Conservation (phyloP, 2,797 vertebrate species). For the Acanthopagrus latus region DNA sequence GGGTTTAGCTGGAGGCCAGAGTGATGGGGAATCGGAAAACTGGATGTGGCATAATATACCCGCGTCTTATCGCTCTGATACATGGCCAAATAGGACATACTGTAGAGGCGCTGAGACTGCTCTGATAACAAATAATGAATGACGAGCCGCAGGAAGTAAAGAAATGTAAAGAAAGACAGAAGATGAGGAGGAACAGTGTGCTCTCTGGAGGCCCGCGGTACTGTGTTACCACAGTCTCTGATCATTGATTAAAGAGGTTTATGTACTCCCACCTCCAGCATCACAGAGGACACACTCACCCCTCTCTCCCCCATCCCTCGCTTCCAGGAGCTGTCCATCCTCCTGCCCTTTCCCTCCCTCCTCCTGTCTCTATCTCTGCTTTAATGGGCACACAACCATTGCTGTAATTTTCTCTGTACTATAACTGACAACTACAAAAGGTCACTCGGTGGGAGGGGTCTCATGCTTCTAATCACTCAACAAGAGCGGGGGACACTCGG, state of each 20-base stretch:
- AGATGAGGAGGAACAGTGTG: constrained; percentile 27
- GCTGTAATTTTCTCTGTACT: constrained; percentile 66
- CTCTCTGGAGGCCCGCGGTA: constrained; percentile 61
- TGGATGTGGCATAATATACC: constrained; percentile 54
- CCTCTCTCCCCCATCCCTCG: constrained; percentile 12
- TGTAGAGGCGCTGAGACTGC: constrained; percentile 30
- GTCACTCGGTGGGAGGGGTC: constrained; percentile 53
- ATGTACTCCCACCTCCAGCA: constrained; percentile 75
- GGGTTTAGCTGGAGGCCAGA: constrained; percentile 65
- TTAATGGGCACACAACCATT: constrained; percentile 56
- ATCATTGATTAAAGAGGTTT: constrained; percentile 84
- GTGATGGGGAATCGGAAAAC: constrained; percentile 49
- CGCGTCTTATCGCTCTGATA: constrained; percentile 66
- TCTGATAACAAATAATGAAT: constrained; percentile 63
- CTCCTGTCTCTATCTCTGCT: constrained; percentile 38
- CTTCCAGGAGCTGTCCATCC: constrained; percentile 40
- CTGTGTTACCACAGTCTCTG: constrained; percentile 65
- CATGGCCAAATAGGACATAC: constrained; percentile 66
- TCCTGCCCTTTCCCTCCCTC: constrained; percentile 54
- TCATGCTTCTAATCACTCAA: constrained; percentile 61
- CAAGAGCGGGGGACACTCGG: constrained; percentile 37
- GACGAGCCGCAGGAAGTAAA: constrained; percentile 37
- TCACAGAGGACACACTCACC: constrained; percentile 67
- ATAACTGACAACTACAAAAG: constrained; percentile 72
- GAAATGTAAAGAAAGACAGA: constrained; percentile 10